phyloP scores from a whole-genome alignment of 2,113 vertebrate genomes.

The Lagopus leucura region DNA sequence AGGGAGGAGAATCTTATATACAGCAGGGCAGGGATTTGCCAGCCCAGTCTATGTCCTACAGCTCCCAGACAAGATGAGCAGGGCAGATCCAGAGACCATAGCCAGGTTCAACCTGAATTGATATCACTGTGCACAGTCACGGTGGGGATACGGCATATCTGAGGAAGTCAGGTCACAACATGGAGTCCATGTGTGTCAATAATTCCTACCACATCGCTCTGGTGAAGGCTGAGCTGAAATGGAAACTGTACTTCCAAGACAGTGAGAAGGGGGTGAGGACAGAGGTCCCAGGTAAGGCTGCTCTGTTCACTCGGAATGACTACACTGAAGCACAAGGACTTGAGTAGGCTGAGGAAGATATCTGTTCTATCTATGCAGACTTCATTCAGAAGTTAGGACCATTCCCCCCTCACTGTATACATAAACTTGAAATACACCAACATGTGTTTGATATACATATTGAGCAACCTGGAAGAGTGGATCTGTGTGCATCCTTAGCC shows the following conservation, averaged over 20 bases:
- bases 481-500: background rate
- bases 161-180: background rate
- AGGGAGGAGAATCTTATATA: background rate
- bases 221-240: background rate
- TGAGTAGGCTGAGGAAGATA: background rate
- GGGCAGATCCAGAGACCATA: background rate
- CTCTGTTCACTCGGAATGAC: background rate
- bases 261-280: accelerated
- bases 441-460: background rate
- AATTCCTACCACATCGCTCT: background rate
- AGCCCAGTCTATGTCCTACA: accelerated
- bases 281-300: background rate
- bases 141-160: background rate
- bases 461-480: background rate
- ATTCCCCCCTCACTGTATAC: background rate
- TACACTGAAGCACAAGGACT: background rate
- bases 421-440: background rate
- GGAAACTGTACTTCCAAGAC: background rate
- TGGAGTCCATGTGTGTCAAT: background rate
- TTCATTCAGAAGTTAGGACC: background rate
- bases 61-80: background rate
- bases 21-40: background rate
- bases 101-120: background rate
- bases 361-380: background rate
- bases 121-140: background rate